Conservation (phyloP, 2,113 vertebrate species). For the Callionymus lyra region DNA sequence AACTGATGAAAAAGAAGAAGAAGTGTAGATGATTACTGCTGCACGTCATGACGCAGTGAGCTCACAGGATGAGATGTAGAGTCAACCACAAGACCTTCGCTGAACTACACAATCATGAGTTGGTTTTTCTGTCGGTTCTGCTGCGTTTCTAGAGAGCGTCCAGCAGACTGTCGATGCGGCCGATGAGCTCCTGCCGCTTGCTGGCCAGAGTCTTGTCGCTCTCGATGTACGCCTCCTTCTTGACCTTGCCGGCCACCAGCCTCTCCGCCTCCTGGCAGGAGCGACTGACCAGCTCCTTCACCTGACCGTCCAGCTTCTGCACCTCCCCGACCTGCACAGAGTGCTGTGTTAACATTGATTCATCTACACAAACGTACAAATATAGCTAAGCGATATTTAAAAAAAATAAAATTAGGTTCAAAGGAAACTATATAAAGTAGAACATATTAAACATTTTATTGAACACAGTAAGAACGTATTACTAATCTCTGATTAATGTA, state of each 20-base stretch:
- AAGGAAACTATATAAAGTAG: too few species aligned
- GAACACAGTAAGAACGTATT: too few species aligned
- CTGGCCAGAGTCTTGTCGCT: slow-evolving; percentile 80
- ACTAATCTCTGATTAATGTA: too few species aligned
- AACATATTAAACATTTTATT: too few species aligned
- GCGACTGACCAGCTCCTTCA: slow-evolving; percentile 91
- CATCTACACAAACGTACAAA: too few species aligned
- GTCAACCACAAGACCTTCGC: slow-evolving; percentile 15
- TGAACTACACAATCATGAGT: slow-evolving; percentile 4
- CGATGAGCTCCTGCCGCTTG: slow-evolving; percentile 86
- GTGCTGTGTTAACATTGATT: neutral
- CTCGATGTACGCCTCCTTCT: slow-evolving; percentile 91
- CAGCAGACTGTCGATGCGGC: slow-evolving; percentile 89
- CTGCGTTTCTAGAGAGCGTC: slow-evolving; percentile 75
- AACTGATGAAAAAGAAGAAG: slow-evolving; percentile 14
- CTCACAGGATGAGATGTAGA: slow-evolving; percentile 23
- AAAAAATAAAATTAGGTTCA: too few species aligned
- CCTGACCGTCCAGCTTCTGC: slow-evolving; percentile 88
- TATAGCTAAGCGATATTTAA: too few species aligned
- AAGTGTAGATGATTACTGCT: slow-evolving; percentile 16
- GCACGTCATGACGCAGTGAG: slow-evolving; percentile 21
- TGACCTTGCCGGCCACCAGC: slow-evolving; percentile 90
- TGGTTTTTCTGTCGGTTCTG: slow-evolving; percentile 3
- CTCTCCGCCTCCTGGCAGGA: slow-evolving; percentile 86
- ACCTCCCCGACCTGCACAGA: slow-evolving; percentile 74